Base-by-base conservation (phyloP, 2,113 vertebrate species). In the Coregonus clupeaformis region DNA sequence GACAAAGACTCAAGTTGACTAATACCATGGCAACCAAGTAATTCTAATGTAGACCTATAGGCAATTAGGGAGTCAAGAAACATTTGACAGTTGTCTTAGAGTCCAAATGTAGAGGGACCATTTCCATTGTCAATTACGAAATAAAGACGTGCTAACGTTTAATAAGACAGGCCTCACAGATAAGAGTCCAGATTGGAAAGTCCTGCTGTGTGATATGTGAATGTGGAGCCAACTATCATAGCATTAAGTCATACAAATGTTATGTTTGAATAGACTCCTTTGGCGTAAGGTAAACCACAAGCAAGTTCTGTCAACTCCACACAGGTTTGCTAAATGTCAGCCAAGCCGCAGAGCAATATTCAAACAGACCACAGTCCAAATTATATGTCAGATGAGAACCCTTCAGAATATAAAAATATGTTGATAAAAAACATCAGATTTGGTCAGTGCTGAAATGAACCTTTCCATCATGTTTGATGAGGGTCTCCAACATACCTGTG, bases 311-410 rank as follows among this genome's bases (percentile, higher is more conserved):
- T 84, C 86, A 82, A 75, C 80, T 77, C 72, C 82, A 84, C 77
- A 85, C 85, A 89, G 86, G 84, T 89, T 89, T 85, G 81, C 77
- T 82, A 86, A 88, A 89, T 86, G 88, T 88, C 88, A 89, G 88
- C 88, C 88, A 89, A 89, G 86, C 88, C 88, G 72, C 84, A 67
- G 72, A 65, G 77, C 77, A 25, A 72, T 77, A 80, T 85, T 89
- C 82, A 87, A 84, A 87, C 73, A 74, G 82, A 85, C 86, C 84
- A 71, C 87, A 86, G 71, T 57, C 52, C 32, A 86, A 86, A 89
- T 87, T 85, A 86, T 78, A 87, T 84, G 86, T 87, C 82, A 89
- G 78, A 78, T 66, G 83, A 88, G 86, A 88, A 85, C 69, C 57
- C 76, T 82, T 84, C 73, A 32, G 49, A 81, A 83, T 9, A 42